Base-by-base conservation (phyloP, 1,140 invertebrate species). In the Ephestia elutella region DNA sequence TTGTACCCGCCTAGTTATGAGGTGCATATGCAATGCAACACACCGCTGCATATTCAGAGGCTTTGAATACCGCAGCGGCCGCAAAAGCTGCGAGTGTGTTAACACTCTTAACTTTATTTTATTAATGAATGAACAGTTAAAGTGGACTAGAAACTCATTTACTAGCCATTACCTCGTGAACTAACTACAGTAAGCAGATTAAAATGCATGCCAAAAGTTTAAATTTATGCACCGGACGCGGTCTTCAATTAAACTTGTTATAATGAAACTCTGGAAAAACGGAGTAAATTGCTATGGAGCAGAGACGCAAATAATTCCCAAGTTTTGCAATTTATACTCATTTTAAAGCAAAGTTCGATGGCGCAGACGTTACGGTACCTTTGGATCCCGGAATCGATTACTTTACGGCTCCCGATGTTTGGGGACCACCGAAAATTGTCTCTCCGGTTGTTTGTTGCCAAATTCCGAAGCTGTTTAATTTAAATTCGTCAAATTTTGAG, bases 211-310 rank as follows among this genome's bases (percentile, higher is more conserved):
- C 73, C 72, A 71, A 84, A 83, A 82, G 73, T 84, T 86, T 77
- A 74, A 87, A 87, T 87, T 83, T 85, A 84, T 80, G 80, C 77
- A 79, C 75, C 77, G 80, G 81, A 80, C 74, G 73, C 76, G 74
- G 73, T 82, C 82, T 84, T 84, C 81, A 83, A 87, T 87, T 84
- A 83, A 84, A 83, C 78, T 82, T 79, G 75, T 83, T 81, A 78
- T 76, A 83, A 82, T 82, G 76, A 85, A 85, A 85, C 68, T 76
- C 66, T 70, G 75, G 71, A 82, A 86, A 81, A 86, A 79, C 79
- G 72, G 66, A 76, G 69, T 78, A 80, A 80, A 80, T 78, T 78
- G 75, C 68, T 69, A 67, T 66, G 68, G 72, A 72, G 61, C 63
- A 71, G 75, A 70, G 78, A 73, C 71, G 70, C 71, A 80, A 80